Evolutionary conservation across 2,888 invertebrate species (phyloP).

Genomic region (Seladonia tumulorum): DNA sequence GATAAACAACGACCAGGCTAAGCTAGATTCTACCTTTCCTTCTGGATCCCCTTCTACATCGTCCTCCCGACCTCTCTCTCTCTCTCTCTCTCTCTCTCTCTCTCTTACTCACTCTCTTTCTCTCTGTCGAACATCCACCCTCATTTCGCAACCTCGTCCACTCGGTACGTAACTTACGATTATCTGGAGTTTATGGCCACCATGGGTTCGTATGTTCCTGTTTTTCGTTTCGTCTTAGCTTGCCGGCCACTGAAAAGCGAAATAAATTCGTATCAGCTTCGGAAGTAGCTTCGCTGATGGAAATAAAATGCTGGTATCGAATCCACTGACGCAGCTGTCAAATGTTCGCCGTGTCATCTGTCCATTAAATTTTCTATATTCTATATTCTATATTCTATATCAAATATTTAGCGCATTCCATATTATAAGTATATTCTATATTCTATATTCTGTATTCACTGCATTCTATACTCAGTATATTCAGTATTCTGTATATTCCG

Average conservation of each 20-base stretch:
- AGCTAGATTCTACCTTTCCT: neutral
- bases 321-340: neutral
- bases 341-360: too few relatives aligned
- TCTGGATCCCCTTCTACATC: neutral
- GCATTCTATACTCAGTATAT: too few relatives aligned
- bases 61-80: neutral
- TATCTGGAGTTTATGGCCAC: slow-evolving; percentile 67
- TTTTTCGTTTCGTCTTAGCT: slow-evolving; percentile 58
- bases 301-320: neutral
- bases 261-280: neutral
- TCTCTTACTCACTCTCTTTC: neutral
- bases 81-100: too few relatives aligned
- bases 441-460: too few relatives aligned
- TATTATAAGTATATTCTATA: too few relatives aligned
- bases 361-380: too few relatives aligned
- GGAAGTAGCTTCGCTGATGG: neutral
- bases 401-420: too few relatives aligned
- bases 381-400: too few relatives aligned
- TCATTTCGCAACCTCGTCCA: neutral
- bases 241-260: slow-evolving; percentile 15
- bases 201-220: neutral
- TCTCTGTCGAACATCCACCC: neutral
- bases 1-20: neutral
- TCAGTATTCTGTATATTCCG: too few relatives aligned
- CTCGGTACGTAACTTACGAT: slow-evolving; percentile 62